phyloP scores from a whole-genome alignment of 2,113 vertebrate genomes.

The Cricetomys ansorgei region DNA sequence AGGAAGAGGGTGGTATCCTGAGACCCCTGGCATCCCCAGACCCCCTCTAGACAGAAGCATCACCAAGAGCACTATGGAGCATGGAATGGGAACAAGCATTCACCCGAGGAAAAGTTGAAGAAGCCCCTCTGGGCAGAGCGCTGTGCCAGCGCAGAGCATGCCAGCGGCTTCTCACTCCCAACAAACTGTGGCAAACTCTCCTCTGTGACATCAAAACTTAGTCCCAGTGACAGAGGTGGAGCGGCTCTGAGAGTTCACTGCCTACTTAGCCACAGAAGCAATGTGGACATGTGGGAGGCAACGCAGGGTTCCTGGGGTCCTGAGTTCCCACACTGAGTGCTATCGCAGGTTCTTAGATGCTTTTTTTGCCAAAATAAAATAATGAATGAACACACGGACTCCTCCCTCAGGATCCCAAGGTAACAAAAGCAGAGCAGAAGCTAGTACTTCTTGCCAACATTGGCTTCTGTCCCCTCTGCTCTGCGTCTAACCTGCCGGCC shows the following conservation, averaged over 20 bases:
- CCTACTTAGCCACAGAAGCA: background rate
- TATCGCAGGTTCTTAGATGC: background rate
- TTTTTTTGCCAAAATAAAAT: background rate
- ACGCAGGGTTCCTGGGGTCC: background rate
- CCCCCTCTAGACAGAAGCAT: background rate
- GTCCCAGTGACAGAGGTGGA: background rate
- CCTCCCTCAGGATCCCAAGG: background rate
- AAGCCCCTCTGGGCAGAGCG: background rate
- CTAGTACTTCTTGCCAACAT: background rate
- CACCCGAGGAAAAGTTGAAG: background rate
- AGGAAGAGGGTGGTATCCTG: background rate
- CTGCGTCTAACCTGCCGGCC: background rate
- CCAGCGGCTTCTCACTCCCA: fast-evolving
- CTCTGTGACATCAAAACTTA: background rate
- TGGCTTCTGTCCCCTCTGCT: background rate
- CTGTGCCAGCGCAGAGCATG: background rate
- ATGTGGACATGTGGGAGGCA: background rate
- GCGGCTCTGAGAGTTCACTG: background rate
- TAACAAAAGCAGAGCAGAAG: background rate
- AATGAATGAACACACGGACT: background rate
- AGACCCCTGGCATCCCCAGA: background rate
- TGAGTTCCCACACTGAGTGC: background rate
- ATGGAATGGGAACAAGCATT: background rate
- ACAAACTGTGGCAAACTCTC: background rate
- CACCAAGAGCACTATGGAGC: background rate